Percentiles rank a stretch among this genome's conserved stretches.
These are phyloP conservation scores for Trachemys scripta DNA, from an alignment of 2,113 vertebrate species.

Conservation along the genomic window DNA sequence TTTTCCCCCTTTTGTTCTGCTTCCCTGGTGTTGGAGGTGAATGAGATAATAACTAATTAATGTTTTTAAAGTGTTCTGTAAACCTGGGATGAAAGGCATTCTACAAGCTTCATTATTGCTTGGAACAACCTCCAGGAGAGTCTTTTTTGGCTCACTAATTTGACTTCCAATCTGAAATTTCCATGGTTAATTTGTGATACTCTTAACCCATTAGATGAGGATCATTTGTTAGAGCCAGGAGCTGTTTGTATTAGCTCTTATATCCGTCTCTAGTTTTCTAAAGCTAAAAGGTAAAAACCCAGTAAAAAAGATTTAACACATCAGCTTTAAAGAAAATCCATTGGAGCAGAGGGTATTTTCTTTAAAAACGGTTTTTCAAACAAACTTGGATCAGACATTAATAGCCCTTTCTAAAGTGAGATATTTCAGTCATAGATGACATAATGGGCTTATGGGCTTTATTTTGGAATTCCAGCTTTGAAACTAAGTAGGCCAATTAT, in stretches of 20 bases:
- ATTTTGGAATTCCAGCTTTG: not conserved
- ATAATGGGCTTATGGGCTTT: not conserved
- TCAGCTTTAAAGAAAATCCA: not conserved
- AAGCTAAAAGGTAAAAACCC: not conserved
- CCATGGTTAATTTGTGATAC: conserved; percentile 16
- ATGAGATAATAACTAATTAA: conserved; percentile 32
- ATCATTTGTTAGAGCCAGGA: not conserved
- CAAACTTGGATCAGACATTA: not conserved
- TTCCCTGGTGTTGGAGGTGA: not conserved
- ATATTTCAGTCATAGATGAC: not conserved
- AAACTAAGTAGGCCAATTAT: not conserved
- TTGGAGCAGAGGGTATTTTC: not conserved
- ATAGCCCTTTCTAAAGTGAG: accelerated
- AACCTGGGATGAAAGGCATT: conserved; percentile 1
- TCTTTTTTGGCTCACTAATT: conserved; percentile 14
- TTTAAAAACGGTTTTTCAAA: accelerated
- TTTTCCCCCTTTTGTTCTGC: conserved; percentile 24
- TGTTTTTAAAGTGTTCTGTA: conserved; percentile 30
- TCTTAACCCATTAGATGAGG: not conserved
- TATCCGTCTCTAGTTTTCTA: not conserved
- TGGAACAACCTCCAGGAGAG: conserved; percentile 15
- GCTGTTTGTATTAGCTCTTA: not conserved
- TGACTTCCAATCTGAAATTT: conserved; percentile 44
- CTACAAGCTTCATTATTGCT: not conserved
- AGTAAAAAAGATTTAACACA: not conserved